Percentiles rank a stretch among this genome's conserved stretches.
phyloP scores from a whole-genome alignment of 2,888 invertebrate species.

The Selenia dentaria region DNA sequence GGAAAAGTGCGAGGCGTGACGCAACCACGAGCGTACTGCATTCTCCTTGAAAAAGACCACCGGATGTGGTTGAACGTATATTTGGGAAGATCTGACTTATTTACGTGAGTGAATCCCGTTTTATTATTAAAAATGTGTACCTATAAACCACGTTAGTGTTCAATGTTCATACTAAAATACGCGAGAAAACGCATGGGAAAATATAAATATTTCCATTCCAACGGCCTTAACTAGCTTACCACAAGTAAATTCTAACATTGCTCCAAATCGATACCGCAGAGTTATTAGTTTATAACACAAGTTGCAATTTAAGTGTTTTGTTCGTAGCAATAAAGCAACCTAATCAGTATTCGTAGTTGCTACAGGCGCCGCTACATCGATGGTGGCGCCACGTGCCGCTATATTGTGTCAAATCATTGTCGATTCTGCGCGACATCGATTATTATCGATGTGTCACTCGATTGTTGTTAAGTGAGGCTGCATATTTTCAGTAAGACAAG shows the following conservation, averaged over 20 bases:
- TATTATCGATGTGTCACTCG: conserved; percentile 15
- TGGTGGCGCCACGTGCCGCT: conserved; percentile 11
- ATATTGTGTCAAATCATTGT: conserved; percentile 15
- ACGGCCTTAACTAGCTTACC: too few species aligned
- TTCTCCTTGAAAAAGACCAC: too few species aligned
- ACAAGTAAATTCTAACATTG: neutral
- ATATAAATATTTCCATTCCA: too few species aligned
- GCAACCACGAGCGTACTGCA: too few species aligned
- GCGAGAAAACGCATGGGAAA: too few species aligned
- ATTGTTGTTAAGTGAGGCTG: conserved; percentile 5
- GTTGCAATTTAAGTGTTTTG: conserved; percentile 9
- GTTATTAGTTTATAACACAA: conserved; percentile 13
- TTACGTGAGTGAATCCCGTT: too few species aligned
- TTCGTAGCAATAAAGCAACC: conserved; percentile 3
- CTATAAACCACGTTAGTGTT: too few species aligned
- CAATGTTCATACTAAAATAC: too few species aligned
- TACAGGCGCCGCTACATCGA: neutral
- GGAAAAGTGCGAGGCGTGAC: too few species aligned
- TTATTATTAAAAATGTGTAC: too few species aligned
- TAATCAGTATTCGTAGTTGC: conserved; percentile 15
- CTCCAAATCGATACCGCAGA: conserved; percentile 12
- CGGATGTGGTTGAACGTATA: too few species aligned
- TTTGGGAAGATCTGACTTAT: too few species aligned
- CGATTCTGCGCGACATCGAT: conserved; percentile 20
- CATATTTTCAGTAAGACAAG: conserved; percentile 4